phyloP scores from a whole-genome alignment of 2,113 vertebrate genomes.

The Tichodroma muraria region DNA sequence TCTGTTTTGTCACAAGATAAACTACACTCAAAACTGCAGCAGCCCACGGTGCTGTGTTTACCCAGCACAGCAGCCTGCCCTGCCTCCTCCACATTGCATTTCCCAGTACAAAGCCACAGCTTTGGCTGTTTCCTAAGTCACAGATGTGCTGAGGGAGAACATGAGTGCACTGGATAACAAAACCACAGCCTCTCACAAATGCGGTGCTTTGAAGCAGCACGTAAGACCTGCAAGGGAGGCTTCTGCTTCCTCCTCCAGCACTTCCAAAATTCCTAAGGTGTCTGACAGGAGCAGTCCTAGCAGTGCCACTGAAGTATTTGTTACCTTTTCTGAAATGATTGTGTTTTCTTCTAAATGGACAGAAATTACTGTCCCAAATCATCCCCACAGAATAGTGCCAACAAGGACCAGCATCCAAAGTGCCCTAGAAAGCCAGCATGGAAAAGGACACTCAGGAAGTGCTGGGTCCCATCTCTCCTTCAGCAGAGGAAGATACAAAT shows the following conservation, averaged over 20 bases:
- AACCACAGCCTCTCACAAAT: not conserved
- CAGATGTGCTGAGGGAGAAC: not conserved
- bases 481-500: not conserved
- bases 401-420: not conserved
- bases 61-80: not conserved
- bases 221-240: not conserved
- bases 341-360: not conserved
- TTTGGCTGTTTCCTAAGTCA: not conserved
- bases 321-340: not conserved
- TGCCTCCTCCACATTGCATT: not conserved
- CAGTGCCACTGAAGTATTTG: not conserved
- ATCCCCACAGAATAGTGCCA: not conserved
- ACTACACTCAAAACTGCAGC: not conserved
- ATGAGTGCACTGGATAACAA: accelerated
- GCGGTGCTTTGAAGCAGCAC: not conserved
- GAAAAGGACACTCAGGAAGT: not conserved
- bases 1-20: not conserved
- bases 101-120: not conserved
- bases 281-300: not conserved
- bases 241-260: not conserved
- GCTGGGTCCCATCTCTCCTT: not conserved
- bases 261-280: not conserved
- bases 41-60: accelerated
- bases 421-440: not conserved
- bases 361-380: not conserved